Evolutionary conservation across 2,797 vertebrate species (phyloP).

Genomic region (Oreochromis grahami): DNA sequence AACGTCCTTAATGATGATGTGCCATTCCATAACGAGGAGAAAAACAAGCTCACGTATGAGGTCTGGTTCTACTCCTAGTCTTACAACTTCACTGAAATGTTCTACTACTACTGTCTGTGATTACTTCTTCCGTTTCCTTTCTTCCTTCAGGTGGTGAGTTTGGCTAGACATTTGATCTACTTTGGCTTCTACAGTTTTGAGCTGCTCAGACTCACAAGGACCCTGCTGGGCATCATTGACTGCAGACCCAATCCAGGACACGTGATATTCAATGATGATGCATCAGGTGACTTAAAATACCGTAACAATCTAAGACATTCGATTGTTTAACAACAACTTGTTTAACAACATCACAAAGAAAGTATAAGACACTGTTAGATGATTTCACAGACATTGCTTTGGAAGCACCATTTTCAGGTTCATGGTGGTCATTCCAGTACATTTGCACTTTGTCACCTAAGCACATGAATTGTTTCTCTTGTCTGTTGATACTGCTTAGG

Average conservation of each 20-base stretch:
- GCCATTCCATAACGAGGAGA: conserved; percentile 94
- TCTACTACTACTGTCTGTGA: background rate
- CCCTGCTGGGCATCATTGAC: conserved; percentile 93
- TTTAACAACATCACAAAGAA: background rate
- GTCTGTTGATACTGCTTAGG: too few species aligned
- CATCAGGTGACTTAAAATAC: conserved; percentile 70
- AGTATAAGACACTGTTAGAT: background rate
- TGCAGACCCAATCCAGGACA: conserved; percentile 84
- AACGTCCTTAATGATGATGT: conserved; percentile 90
- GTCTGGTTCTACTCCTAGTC: conserved; percentile 44
- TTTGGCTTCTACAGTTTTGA: conserved; percentile 99
- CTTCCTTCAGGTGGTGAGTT: conserved; percentile 86
- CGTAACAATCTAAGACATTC: background rate
- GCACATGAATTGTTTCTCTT: background rate
- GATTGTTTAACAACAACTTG: background rate
- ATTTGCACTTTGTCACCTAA: background rate
- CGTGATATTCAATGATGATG: conserved; percentile 78
- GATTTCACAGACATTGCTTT: too few species aligned
- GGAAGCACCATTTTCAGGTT: background rate
- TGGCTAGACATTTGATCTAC: conserved; percentile 97
- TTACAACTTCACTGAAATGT: rapidly evolving
- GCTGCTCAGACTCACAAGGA: conserved; percentile 91
- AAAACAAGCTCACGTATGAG: conserved; percentile 98
- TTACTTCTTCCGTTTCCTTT: background rate
- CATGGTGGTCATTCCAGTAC: too few species aligned